Evolutionary conservation across 2,113 vertebrate genomes (phyloP).

Genomic region (Calidris pygmaea): DNA sequence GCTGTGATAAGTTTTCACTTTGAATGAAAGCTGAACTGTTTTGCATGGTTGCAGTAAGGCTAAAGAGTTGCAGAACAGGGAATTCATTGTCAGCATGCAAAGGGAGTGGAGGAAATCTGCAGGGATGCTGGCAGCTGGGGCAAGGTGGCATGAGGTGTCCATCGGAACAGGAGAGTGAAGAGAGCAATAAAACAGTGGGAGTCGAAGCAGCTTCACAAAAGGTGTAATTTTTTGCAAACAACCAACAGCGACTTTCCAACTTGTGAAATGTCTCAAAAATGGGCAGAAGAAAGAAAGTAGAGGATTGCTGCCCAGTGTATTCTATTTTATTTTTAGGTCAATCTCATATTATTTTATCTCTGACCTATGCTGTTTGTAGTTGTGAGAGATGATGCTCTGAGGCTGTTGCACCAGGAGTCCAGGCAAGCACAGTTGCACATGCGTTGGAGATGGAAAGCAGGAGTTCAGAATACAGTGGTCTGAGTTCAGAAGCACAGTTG

Average conservation of each 20-base stretch:
- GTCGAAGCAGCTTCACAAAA: background rate
- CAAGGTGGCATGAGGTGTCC: background rate
- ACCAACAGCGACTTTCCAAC: rapidly evolving
- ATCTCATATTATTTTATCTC: background rate
- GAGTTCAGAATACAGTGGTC: background rate
- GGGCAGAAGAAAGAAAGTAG: background rate
- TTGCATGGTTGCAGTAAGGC: background rate
- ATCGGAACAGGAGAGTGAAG: background rate
- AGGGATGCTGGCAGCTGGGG: background rate
- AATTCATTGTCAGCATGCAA: background rate
- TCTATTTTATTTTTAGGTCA: background rate
- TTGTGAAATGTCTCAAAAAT: background rate
- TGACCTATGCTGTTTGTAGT: background rate
- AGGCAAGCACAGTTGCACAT: background rate
- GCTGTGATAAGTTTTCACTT: background rate
- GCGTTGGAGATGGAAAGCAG: background rate
- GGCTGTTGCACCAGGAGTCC: background rate
- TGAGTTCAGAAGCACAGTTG: background rate
- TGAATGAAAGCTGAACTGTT: background rate
- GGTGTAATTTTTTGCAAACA: background rate
- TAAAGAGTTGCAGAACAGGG: background rate
- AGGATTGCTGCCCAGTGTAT: background rate
- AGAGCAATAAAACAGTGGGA: background rate
- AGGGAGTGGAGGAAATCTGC: background rate
- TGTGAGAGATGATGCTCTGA: background rate